Conservation (phyloP, 2,113 vertebrate species). For the Podiceps cristatus region DNA sequence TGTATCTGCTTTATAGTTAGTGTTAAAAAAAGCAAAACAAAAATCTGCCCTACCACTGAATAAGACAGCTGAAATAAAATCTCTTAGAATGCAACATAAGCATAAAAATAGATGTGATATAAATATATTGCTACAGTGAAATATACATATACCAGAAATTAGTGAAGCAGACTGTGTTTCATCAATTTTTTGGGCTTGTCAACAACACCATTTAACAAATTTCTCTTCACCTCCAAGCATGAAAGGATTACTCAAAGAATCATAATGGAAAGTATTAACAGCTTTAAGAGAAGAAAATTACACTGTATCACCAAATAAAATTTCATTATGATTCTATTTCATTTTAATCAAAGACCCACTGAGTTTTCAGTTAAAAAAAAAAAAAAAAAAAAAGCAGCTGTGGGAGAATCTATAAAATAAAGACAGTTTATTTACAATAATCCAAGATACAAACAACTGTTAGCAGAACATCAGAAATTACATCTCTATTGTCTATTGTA, state of each 20-base stretch:
- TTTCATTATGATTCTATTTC: not conserved
- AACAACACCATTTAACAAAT: not conserved
- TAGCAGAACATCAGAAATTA: not conserved
- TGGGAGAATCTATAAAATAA: not conserved
- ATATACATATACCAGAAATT: not conserved
- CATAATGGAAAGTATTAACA: not conserved
- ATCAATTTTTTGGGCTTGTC: not conserved
- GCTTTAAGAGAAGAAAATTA: not conserved
- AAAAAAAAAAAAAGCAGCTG: not conserved
- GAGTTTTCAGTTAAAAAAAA: not conserved
- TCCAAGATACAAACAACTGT: not conserved
- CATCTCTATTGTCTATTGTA: not conserved
- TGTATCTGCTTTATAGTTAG: not conserved
- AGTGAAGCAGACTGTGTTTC: not conserved
- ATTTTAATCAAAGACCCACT: not conserved
- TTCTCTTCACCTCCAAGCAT: not conserved
- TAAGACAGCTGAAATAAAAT: not conserved
- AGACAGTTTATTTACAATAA: not conserved
- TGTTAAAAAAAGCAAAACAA: not conserved
- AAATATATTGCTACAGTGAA: not conserved
- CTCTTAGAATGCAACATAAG: not conserved
- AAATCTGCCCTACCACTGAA: rapidly evolving
- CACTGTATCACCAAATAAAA: not conserved
- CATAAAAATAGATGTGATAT: not conserved
- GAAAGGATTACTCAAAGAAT: not conserved